Evolutionary conservation across 2,888 invertebrate species (phyloP), one percentile per base, ranked within the genome.

Genomic region (Nezara viridula): DNA sequence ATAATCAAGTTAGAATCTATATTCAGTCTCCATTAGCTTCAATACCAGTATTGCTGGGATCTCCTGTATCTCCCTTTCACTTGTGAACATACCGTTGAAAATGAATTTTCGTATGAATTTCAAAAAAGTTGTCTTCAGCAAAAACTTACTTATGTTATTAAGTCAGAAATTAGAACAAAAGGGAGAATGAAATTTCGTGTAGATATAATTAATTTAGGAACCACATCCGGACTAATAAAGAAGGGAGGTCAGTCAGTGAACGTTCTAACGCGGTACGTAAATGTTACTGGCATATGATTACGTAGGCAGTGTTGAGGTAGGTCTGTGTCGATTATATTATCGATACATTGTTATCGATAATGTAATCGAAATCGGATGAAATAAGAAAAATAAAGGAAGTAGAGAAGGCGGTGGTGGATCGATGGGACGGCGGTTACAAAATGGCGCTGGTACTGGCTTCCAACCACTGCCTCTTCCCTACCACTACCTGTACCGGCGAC

Each of bases 381-480:
- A 81, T 44, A 81, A 81, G n/a, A 81, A 81, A 81, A 81, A 81
- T 40, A 81, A 44, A 81, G 44, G 37, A 81, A 47, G 44, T n/a
- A 81, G 44, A 44, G 44, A 44, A 81, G 88, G 73, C 37, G 47
- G 60, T 73, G 19, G 44, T 88, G 60, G 88, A 88, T 88, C 60
- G 47, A 52, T 50, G 86, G 47, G 49, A 77, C 60, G 55, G 66
- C 73, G 73, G 86, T 73, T 40, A 88, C 88, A 88, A 88, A 88
- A 88, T 88, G 88, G 88, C 88, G 88, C 6, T 60, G 49, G 44
- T 24, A 32, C 24, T 37, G 5, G 37, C 52, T 27, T 19, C 55
- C 40, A 4, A 27, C 86, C 52, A 4, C 27, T 2, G 27, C 47
- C n/a, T 73, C 49, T 44, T 44, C 44, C 24, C 24, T 27, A 44